These are phyloP conservation scores for Temnothorax unifasciatus DNA, from an alignment of 2,888 invertebrate species.

Conservation along the genomic window DNA sequence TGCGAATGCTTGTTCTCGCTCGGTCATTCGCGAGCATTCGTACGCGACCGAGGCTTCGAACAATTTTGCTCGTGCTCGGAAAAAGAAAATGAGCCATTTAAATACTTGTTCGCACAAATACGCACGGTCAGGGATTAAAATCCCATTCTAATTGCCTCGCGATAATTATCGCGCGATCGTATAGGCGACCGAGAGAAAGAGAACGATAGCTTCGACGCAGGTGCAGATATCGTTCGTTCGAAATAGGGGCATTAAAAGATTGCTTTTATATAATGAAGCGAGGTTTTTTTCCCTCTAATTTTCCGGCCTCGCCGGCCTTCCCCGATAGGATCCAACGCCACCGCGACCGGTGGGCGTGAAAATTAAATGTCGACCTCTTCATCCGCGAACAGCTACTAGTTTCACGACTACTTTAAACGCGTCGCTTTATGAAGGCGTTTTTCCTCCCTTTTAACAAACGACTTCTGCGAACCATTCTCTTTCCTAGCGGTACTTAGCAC, in stretches of 20 bases:
- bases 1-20: constrained; percentile 58
- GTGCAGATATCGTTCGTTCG: constrained; percentile 55
- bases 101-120: constrained; percentile 58
- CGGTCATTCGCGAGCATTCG: constrained; percentile 57
- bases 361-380: constrained; percentile 55
- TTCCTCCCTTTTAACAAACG: constrained; percentile 33
- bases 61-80: constrained; percentile 60
- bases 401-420: constrained; percentile 44
- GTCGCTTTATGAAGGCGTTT: constrained; percentile 38
- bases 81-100: constrained; percentile 4
- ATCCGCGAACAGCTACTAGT: constrained; percentile 34
- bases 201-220: constrained; percentile 39
- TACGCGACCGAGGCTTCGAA: constrained; percentile 30
- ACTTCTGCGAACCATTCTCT: constrained; percentile 24
- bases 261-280: constrained; percentile 54
- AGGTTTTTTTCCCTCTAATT: constrained; percentile 30
- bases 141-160: constrained; percentile 64
- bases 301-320: background rate
- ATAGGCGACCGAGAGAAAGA: background rate
- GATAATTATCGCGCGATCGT: constrained; percentile 66
- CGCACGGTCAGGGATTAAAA: constrained; percentile 65
- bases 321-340: constrained; percentile 4
- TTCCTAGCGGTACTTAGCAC: constrained; percentile 24
- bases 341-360: constrained; percentile 26
- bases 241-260: constrained; percentile 67